Evolutionary conservation across 2,113 vertebrate species (phyloP).

Genomic region (Gasterosteus nipponicus): DNA sequence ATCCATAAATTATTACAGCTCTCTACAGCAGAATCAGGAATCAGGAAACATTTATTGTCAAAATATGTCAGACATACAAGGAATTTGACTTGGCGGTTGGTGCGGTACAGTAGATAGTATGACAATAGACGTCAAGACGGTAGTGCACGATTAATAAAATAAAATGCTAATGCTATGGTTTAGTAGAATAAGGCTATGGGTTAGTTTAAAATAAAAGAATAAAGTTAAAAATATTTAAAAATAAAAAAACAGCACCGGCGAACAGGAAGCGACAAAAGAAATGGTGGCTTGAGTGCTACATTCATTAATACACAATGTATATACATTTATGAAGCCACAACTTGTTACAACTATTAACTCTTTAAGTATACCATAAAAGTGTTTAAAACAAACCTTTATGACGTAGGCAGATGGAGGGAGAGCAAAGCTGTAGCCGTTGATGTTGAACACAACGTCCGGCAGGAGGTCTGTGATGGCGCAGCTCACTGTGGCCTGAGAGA

Average conservation of each 20-base stretch:
- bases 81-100: too few species aligned
- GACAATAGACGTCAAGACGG: too few species aligned
- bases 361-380: background rate
- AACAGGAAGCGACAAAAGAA: background rate
- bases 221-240: too few species aligned
- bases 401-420: constrained; percentile 40
- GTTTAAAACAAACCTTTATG: constrained; percentile 28
- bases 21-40: background rate
- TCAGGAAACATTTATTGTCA: too few species aligned
- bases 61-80: too few species aligned
- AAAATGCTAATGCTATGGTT: too few species aligned
- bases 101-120: too few species aligned
- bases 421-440: constrained; percentile 39
- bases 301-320: background rate
- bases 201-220: too few species aligned
- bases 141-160: too few species aligned
- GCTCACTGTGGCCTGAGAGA: constrained; percentile 26
- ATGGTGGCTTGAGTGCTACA: background rate
- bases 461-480: constrained; percentile 7
- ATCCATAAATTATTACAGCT: background rate
- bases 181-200: too few species aligned
- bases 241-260: too few species aligned
- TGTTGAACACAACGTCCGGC: constrained; percentile 53
- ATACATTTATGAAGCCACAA: background rate
- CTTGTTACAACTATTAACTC: background rate